phyloP scores from a whole-genome alignment of 1,140 invertebrate species.

The Wiebesia pumilae region DNA sequence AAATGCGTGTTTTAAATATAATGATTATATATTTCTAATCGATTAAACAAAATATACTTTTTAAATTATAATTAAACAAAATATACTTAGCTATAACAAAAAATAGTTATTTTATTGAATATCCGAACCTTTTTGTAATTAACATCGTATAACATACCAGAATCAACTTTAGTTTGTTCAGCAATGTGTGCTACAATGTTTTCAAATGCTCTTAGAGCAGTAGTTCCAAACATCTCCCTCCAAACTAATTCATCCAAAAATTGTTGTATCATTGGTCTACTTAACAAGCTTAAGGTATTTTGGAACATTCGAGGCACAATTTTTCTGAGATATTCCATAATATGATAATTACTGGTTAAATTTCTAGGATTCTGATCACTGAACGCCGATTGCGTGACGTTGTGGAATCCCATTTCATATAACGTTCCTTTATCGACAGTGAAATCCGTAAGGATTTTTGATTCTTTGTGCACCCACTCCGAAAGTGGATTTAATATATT shows the following conservation, averaged over 20 bases:
- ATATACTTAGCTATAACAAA: too few relatives aligned
- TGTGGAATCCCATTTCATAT: conserved; percentile 84
- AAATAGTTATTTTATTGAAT: conserved; percentile 12
- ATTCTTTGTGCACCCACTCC: conserved; percentile 86
- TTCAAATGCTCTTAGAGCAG: conserved; percentile 85
- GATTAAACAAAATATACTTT: conserved; percentile 4
- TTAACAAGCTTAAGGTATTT: conserved; percentile 88
- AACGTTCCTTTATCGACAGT: conserved; percentile 88
- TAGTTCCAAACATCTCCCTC: conserved; percentile 84
- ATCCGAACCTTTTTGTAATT: too few relatives aligned
- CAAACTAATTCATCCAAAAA: conserved; percentile 92
- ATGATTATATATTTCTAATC: too few relatives aligned
- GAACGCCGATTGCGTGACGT: conserved; percentile 80
- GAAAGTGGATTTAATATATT: conserved; percentile 87
- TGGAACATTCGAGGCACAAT: conserved; percentile 93
- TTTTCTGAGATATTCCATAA: conserved; percentile 90
- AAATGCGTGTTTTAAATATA: too few relatives aligned
- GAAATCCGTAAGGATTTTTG: conserved; percentile 86
- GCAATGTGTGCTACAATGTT: conserved; percentile 87
- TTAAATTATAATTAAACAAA: too few relatives aligned
- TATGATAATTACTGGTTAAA: conserved; percentile 81
- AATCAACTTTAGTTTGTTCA: conserved; percentile 82
- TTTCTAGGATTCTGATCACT: conserved; percentile 78
- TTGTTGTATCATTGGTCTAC: conserved; percentile 89
- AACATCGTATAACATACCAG: conserved; percentile 66